These are phyloP conservation scores for Osmoderma eremita DNA, from an alignment of 2,888 invertebrate species.

Conservation along the genomic window DNA sequence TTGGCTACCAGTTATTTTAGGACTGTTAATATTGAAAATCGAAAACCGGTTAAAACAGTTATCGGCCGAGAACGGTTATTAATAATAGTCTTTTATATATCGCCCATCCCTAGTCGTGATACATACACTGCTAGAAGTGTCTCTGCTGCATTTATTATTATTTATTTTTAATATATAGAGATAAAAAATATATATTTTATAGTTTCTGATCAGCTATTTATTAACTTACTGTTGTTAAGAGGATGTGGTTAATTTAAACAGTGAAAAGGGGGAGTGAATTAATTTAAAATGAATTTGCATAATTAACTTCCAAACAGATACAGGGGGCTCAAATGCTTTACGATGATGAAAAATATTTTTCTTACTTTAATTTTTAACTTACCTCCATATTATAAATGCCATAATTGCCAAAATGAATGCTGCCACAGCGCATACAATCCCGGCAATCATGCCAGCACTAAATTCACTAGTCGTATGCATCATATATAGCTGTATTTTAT, in stretches of 20 bases:
- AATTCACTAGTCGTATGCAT: conserved; percentile 71
- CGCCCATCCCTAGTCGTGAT: no score
- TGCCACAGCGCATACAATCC: conserved; percentile 76
- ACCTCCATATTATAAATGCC: conserved; percentile 81
- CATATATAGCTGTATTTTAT: conserved; percentile 70
- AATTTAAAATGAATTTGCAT: conserved; percentile 22
- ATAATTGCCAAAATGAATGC: conserved; percentile 75
- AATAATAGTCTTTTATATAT: no score
- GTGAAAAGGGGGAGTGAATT: conserved; percentile 22
- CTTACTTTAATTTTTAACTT: conserved; percentile 56
- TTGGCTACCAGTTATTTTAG: no score
- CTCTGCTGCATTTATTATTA: no score
- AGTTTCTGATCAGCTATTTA: not conserved
- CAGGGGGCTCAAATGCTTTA: no score
- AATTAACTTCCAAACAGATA: not conserved
- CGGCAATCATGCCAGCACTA: conserved; percentile 76
- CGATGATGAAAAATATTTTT: no score
- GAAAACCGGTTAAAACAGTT: no score
- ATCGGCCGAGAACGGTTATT: no score
- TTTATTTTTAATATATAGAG: no score
- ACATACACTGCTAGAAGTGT: no score
- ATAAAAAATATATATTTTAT: no score
- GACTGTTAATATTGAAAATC: no score
- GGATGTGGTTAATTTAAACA: conserved; percentile 42
- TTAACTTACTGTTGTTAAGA: conserved; percentile 11